Conservation (phyloP, 1,140 invertebrate genomes). For the Aphaenogaster ashmeadi region DNA sequence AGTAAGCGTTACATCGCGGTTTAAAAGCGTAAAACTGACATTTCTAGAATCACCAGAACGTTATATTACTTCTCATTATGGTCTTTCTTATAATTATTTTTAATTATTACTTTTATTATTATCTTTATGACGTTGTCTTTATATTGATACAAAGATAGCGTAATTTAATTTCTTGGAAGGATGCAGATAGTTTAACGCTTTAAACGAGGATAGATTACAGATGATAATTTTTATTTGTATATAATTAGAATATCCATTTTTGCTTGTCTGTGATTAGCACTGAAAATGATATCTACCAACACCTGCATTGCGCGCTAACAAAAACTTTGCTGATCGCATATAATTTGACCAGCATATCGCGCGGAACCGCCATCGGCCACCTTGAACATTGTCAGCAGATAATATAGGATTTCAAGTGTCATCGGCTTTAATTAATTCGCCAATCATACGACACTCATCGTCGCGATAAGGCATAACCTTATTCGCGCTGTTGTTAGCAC, state of each 20-base stretch:
- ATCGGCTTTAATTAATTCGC: slow-evolving; percentile 22
- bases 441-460: slow-evolving; percentile 21
- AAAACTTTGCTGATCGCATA: slow-evolving; percentile 64
- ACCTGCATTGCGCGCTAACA: slow-evolving; percentile 43
- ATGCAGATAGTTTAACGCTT: background rate
- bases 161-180: slow-evolving; percentile 3
- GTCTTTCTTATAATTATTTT: slow-evolving; percentile 5
- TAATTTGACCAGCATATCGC: slow-evolving; percentile 63
- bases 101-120: background rate
- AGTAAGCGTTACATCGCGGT: background rate
- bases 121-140: background rate
- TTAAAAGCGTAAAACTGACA: slow-evolving; percentile 3
- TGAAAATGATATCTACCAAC: slow-evolving; percentile 20
- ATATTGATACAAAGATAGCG: background rate
- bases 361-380: background rate
- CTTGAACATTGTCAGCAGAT: slow-evolving; percentile 54
- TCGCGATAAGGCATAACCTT: slow-evolving; percentile 24
- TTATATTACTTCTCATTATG: background rate
- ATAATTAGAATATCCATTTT: slow-evolving; percentile 23
- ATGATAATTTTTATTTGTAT: background rate
- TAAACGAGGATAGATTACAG: background rate
- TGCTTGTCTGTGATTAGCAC: background rate
- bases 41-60: background rate
- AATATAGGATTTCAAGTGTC: slow-evolving; percentile 39
- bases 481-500: slow-evolving; percentile 6